These are phyloP conservation scores for Drosophila greeni DNA, from an alignment of 2,888 invertebrate species.

Conservation along the genomic window DNA sequence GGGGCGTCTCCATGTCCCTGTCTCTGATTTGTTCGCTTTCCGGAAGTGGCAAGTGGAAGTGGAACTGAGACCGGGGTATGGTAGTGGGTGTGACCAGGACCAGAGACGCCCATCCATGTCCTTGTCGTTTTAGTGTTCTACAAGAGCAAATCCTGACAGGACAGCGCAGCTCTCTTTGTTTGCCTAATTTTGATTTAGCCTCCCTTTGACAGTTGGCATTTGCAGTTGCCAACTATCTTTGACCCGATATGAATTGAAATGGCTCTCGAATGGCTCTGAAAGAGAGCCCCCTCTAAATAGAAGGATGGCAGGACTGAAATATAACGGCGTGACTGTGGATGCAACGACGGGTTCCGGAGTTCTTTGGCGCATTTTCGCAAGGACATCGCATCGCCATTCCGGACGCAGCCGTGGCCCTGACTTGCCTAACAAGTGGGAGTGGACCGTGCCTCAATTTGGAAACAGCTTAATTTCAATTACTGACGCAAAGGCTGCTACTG, in stretches of 20 bases:
- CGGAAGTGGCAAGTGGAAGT: slow-evolving; percentile 11
- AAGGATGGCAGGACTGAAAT: slow-evolving; percentile 9
- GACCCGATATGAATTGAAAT: slow-evolving; percentile 48
- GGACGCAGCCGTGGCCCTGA: slow-evolving; percentile 20
- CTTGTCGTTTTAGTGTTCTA: slow-evolving; percentile 63
- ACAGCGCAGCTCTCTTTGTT: slow-evolving; percentile 51
- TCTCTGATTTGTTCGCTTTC: slow-evolving; percentile 16
- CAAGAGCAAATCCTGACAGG: slow-evolving; percentile 66
- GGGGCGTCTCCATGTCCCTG: slow-evolving; percentile 16
- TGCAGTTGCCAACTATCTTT: slow-evolving; percentile 55
- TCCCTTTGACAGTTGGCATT: slow-evolving; percentile 66
- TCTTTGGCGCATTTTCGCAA: slow-evolving; percentile 31
- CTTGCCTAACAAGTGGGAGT: slow-evolving; percentile 25
- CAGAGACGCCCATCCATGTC: slow-evolving; percentile 10
- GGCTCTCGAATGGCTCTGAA: slow-evolving; percentile 12
- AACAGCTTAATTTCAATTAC: slow-evolving; percentile 61
- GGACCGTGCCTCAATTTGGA: slow-evolving; percentile 37
- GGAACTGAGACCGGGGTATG: not conserved
- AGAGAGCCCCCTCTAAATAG: slow-evolving; percentile 9
- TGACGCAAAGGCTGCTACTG: slow-evolving; percentile 36
- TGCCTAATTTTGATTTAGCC: slow-evolving; percentile 60
- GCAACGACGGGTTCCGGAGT: slow-evolving; percentile 15
- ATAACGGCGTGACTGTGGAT: slow-evolving; percentile 7
- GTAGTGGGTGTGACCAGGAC: slow-evolving; percentile 11
- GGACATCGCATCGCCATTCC: slow-evolving; percentile 42